Evolutionary conservation across 23 tunicate genomes (phyloP).

Genomic region (Halocynthia roretzi): DNA sequence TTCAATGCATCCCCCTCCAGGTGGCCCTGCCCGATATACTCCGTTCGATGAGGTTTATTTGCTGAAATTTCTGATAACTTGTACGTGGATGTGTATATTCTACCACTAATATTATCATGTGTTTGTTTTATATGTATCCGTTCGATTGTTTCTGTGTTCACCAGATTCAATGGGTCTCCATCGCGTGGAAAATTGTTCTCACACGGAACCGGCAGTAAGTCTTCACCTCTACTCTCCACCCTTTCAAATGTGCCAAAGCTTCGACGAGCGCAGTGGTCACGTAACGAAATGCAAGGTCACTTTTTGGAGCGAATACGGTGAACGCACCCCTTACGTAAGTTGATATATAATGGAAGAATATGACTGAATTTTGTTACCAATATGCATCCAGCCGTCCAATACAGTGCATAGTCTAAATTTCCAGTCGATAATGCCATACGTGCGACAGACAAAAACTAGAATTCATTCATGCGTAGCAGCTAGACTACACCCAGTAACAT

Average conservation of each 20-base stretch:
- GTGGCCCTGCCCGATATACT: too few relatives aligned
- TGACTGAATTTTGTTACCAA: background rate
- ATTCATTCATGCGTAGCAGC: too few relatives aligned
- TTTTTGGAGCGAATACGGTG: slow-evolving; percentile 60
- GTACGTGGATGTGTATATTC: too few relatives aligned
- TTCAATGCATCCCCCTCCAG: too few relatives aligned
- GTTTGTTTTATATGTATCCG: background rate
- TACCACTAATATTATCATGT: background rate
- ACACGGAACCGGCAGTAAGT: slow-evolving; percentile 56
- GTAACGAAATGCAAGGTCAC: slow-evolving; percentile 66
- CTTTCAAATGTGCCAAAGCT: slow-evolving; percentile 71
- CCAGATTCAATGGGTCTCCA: slow-evolving; percentile 85
- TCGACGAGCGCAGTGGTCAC: slow-evolving; percentile 81
- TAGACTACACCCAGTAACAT: too few relatives aligned
- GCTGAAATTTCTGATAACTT: too few relatives aligned
- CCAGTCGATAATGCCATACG: too few relatives aligned
- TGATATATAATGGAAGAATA: background rate
- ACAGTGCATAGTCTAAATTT: too few relatives aligned
- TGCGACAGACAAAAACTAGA: too few relatives aligned
- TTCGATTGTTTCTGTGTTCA: background rate
- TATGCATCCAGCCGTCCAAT: too few relatives aligned
- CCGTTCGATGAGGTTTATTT: too few relatives aligned
- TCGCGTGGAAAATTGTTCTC: slow-evolving; percentile 65
- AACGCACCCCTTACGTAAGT: slow-evolving; percentile 27
- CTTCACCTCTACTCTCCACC: slow-evolving; percentile 94